These are phyloP conservation scores for Pheosia gnoma DNA, from an alignment of 2,888 invertebrate genomes.

Conservation along the genomic window DNA sequence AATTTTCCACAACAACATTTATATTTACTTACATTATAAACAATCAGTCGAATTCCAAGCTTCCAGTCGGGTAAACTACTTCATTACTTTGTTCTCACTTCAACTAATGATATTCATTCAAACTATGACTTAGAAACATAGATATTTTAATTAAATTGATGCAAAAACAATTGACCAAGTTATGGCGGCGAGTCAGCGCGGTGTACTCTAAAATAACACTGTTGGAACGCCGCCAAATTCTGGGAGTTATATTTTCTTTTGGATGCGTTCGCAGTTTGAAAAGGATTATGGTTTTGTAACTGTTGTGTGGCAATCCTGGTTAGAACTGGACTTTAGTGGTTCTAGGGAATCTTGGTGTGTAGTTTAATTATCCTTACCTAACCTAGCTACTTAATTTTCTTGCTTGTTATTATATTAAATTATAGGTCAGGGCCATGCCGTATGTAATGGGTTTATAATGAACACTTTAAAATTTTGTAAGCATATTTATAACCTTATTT, in stretches of 20 bases:
- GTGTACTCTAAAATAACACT: slow-evolving; percentile 39
- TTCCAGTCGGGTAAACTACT: not conserved
- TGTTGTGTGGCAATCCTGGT: not conserved
- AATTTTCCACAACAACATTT: not conserved
- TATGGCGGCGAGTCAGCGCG: slow-evolving; percentile 65
- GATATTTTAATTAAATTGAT: slow-evolving; percentile 38
- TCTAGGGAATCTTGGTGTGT: not conserved
- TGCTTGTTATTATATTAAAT: no score
- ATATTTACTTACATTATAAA: not conserved
- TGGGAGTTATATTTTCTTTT: slow-evolving; percentile 25
- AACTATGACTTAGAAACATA: slow-evolving; percentile 12
- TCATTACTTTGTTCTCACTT: not conserved
- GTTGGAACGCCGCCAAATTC: slow-evolving; percentile 32
- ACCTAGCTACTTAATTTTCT: no score
- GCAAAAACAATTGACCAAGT: slow-evolving; percentile 62
- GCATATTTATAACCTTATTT: no score
- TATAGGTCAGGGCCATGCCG: no score
- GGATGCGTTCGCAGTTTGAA: slow-evolving; percentile 27
- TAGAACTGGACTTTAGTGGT: not conserved
- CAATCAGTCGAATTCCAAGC: not conserved
- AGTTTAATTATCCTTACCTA: no score
- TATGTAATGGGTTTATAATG: no score
- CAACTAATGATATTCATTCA: not conserved
- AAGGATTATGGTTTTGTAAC: slow-evolving; percentile 2
- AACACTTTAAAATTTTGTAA: no score